Evolutionary conservation across 2,113 vertebrate genomes (phyloP).

Genomic region (Apaloderma vittatum): DNA sequence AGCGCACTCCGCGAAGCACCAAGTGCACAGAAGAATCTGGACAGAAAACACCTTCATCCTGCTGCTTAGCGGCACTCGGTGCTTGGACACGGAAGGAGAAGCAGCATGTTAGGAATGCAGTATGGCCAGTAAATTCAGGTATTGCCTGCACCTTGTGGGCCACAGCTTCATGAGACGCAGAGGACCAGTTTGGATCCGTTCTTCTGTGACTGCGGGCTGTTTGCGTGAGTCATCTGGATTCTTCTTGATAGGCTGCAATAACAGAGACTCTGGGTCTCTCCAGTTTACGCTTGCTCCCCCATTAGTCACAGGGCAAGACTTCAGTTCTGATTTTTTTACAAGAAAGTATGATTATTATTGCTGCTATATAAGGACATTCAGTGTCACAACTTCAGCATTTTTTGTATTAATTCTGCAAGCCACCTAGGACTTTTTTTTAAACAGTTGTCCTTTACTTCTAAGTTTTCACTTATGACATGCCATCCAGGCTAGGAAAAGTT

Average conservation of each 20-base stretch:
- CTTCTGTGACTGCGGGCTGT: constrained; percentile 27
- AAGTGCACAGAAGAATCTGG: background rate
- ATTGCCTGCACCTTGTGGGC: background rate
- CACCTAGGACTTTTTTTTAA: background rate
- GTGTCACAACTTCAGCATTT: background rate
- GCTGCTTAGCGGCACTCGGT: background rate
- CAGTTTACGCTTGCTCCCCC: background rate
- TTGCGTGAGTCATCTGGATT: constrained; percentile 30
- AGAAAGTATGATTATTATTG: background rate
- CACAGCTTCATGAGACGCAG: background rate
- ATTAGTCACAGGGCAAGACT: constrained; percentile 12
- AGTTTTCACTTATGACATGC: background rate
- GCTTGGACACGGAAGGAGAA: background rate
- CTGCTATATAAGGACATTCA: background rate
- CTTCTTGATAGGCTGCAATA: background rate
- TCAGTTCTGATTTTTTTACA: background rate
- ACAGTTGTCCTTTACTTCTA: background rate
- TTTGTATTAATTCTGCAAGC: background rate
- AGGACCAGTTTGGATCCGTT: constrained; percentile 21
- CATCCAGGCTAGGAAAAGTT: background rate
- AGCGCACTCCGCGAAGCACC: background rate
- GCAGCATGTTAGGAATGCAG: constrained; percentile 45
- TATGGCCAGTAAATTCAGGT: background rate
- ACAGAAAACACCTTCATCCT: background rate
- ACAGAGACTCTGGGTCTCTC: background rate